phyloP scores from a whole-genome alignment of 2,113 vertebrate species.

The Merops nubicus region DNA sequence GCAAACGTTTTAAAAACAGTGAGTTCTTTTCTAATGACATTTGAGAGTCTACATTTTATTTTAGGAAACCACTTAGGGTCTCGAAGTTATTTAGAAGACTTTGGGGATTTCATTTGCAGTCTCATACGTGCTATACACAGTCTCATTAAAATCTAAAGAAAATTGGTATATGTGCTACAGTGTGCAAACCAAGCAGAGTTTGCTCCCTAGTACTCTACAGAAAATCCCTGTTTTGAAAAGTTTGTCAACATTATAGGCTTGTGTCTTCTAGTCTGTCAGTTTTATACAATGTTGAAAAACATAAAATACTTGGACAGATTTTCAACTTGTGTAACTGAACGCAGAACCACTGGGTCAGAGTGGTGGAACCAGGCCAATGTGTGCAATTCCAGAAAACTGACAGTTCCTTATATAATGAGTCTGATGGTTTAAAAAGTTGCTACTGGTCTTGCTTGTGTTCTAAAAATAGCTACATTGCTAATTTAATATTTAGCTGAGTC shows the following conservation, averaged over 20 bases:
- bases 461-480: background rate
- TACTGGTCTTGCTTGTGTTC: background rate
- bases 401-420: background rate
- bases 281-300: background rate
- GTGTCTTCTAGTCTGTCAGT: background rate
- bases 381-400: background rate
- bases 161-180: background rate
- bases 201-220: background rate
- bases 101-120: background rate
- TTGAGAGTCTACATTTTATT: background rate
- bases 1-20: background rate
- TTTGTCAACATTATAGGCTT: background rate
- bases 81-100: background rate
- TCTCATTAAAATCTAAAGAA: background rate
- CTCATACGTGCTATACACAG: accelerated
- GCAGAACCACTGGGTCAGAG: background rate
- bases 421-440: background rate
- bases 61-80: background rate
- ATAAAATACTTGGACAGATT: background rate
- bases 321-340: background rate
- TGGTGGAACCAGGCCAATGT: background rate
- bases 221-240: background rate
- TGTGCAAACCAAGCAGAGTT: background rate
- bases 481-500: background rate
- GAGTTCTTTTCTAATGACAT: background rate